These are phyloP conservation scores for Thunnus albacares DNA, from an alignment of 2,797 vertebrate species.

Conservation along the genomic window DNA sequence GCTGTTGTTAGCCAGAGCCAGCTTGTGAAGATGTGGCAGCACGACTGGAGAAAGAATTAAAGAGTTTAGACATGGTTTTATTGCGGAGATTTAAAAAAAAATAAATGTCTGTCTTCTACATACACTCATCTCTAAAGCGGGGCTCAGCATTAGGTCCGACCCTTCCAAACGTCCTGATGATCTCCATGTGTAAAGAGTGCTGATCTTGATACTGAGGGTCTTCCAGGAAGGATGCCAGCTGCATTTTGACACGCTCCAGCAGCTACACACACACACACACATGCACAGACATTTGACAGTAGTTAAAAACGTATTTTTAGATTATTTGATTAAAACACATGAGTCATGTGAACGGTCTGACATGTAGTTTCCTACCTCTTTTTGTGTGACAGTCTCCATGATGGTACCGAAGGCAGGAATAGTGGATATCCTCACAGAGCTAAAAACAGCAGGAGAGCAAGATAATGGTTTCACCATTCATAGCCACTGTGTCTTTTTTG, in stretches of 20 bases:
- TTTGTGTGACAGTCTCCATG: slow-evolving; percentile 99
- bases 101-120: slow-evolving; percentile 61
- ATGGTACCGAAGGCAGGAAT: slow-evolving; percentile 99
- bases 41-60: slow-evolving; percentile 87
- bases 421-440: slow-evolving; percentile 98
- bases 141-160: slow-evolving; percentile 98
- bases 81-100: no score
- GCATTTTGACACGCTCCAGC: slow-evolving; percentile 99
- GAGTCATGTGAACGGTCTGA: background rate
- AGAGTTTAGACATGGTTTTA: background rate
- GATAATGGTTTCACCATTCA: slow-evolving; percentile 45
- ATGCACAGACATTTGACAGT: slow-evolving; percentile 10
- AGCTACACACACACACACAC: slow-evolving; percentile 83
- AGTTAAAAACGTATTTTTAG: background rate
- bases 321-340: background rate
- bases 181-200: slow-evolving; percentile 97
- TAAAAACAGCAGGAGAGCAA: slow-evolving; percentile 79
- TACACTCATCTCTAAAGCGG: slow-evolving; percentile 98
- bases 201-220: slow-evolving; percentile 99
- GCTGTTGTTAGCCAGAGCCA: slow-evolving; percentile 96
- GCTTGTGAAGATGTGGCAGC: slow-evolving; percentile 97
- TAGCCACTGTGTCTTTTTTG: background rate
- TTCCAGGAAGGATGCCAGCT: slow-evolving; percentile 97
- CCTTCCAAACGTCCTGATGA: slow-evolving; percentile 97
- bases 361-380: slow-evolving; percentile 89